Evolutionary conservation across 2,797 vertebrate species (phyloP).

Genomic region (Argya squamiceps): DNA sequence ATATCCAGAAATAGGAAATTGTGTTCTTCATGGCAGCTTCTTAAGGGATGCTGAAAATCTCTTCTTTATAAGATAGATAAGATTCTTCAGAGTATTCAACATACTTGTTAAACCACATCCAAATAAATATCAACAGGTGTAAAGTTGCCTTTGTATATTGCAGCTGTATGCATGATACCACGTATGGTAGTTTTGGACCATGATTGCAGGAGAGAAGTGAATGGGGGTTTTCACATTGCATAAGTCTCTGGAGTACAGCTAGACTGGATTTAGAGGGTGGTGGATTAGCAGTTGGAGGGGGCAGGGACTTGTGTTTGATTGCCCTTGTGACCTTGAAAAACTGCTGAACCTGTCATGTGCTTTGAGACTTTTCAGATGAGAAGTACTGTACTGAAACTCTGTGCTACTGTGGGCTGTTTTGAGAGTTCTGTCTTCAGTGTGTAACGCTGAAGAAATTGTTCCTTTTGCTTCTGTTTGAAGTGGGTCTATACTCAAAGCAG

Average conservation of each 20-base stretch:
- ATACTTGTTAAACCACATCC: neutral
- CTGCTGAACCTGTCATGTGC: neutral
- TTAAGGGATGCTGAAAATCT: neutral
- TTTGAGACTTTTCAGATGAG: neutral
- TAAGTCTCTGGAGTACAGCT: neutral
- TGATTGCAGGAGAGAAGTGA: neutral
- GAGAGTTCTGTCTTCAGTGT: neutral
- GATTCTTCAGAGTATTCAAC: neutral
- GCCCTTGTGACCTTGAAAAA: slow-evolving; percentile 27
- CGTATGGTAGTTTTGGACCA: fast-evolving
- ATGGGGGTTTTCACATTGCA: neutral
- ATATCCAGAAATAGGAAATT: neutral
- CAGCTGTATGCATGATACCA: neutral
- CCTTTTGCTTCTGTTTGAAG: neutral
- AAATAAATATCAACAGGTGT: neutral
- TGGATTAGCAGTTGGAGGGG: neutral
- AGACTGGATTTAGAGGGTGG: neutral
- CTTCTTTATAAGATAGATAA: neutral
- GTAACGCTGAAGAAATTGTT: neutral
- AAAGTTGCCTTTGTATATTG: neutral
- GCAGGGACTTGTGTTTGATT: neutral
- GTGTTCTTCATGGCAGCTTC: neutral
- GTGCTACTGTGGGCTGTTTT: neutral
- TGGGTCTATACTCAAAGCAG: neutral
- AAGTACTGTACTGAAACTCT: neutral